These are phyloP conservation scores for Sinelater perroti DNA, from an alignment of 2,888 invertebrate species.

Conservation along the genomic window DNA sequence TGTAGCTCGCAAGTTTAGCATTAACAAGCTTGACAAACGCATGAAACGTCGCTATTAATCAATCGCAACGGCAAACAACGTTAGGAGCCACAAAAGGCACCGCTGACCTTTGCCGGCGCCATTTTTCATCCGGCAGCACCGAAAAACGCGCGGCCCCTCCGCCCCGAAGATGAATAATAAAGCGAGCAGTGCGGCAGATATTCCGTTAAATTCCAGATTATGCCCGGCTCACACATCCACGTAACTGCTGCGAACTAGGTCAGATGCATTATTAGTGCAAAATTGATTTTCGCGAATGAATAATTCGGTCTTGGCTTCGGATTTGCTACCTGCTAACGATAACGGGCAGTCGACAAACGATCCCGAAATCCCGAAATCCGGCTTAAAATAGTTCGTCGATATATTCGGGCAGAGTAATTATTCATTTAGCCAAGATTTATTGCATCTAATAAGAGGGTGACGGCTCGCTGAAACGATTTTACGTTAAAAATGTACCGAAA, in stretches of 20 bases:
- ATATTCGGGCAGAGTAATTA: no score
- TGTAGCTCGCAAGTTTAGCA: no score
- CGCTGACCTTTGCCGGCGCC: conserved; percentile 14
- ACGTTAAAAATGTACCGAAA: no score
- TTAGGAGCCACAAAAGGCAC: conserved; percentile 13
- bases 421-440: no score
- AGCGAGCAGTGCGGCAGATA: conserved; percentile 1
- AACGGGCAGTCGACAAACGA: conserved; percentile 25
- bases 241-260: conserved; percentile 35
- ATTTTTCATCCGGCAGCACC: conserved; percentile 16
- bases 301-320: conserved; percentile 32
- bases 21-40: no score
- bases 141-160: conserved; percentile 7
- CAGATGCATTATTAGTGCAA: conserved; percentile 40
- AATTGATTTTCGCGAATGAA: conserved; percentile 43
- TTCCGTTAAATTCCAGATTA: conserved; percentile 27
- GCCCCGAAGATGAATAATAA: conserved; percentile 14
- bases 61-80: conserved; percentile 11
- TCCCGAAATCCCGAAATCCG: conserved; percentile 2
- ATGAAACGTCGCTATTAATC: conserved; percentile 1
- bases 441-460: no score
- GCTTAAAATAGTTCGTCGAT: background rate
- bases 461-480: no score
- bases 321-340: conserved; percentile 26
- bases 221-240: conserved; percentile 23